phyloP scores from a whole-genome alignment of 2,113 vertebrate genomes.

The Mirza zaza region DNA sequence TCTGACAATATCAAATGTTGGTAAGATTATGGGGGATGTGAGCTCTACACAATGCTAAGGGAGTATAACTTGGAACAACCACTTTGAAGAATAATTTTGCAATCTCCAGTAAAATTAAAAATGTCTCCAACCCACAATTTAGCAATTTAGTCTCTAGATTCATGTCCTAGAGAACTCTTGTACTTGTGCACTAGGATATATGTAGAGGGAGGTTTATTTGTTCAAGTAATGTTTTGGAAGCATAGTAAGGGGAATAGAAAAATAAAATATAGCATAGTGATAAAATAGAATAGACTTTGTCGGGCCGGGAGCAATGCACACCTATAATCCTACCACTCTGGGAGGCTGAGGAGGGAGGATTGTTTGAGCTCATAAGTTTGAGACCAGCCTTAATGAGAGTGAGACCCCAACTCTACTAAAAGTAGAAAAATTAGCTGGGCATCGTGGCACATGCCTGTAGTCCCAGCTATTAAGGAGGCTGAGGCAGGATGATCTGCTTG shows the following conservation, averaged over 20 bases:
- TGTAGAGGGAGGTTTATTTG: neutral
- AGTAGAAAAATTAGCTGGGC: too few species aligned
- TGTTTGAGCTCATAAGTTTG: too few species aligned
- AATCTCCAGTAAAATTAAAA: neutral
- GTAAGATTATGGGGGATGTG: neutral
- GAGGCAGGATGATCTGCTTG: too few species aligned
- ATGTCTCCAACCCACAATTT: neutral
- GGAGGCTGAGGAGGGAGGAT: too few species aligned
- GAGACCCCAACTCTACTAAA: too few species aligned
- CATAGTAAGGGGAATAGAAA: neutral
- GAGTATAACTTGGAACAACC: neutral
- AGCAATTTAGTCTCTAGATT: neutral
- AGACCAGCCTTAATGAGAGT: too few species aligned
- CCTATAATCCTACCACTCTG: too few species aligned
- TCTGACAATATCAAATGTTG: neutral
- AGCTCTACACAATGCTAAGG: neutral
- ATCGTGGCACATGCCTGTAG: too few species aligned
- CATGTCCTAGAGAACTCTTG: neutral
- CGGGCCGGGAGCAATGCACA: rapidly evolving
- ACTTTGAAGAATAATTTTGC: neutral
- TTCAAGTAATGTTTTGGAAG: neutral
- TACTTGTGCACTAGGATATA: neutral
- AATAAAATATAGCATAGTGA: neutral
- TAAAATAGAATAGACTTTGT: neutral
- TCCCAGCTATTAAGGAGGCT: too few species aligned